These are phyloP conservation scores for Condylostylus longicornis DNA, from an alignment of 1,140 invertebrate species.

Conservation along the genomic window DNA sequence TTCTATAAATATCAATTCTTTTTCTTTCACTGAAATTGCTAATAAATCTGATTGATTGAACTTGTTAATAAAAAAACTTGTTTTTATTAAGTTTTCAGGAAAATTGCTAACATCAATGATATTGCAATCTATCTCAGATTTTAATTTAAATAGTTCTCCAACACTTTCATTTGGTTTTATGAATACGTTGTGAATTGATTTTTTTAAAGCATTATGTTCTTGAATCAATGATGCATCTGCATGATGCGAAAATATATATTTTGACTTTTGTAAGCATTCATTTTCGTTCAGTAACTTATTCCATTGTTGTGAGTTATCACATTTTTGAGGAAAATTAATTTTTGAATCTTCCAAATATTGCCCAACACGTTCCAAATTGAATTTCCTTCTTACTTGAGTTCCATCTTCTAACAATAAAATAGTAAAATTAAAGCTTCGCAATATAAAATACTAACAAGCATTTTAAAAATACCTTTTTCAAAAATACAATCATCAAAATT, in stretches of 20 bases:
- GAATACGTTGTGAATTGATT: slow-evolving; percentile 53
- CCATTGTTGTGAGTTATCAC: slow-evolving; percentile 58
- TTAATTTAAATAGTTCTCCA: slow-evolving; percentile 41
- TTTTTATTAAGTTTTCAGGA: slow-evolving; percentile 19
- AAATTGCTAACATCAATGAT: slow-evolving; percentile 33
- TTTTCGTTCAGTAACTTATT: slow-evolving; percentile 57
- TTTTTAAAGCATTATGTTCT: slow-evolving; percentile 56
- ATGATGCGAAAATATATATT: slow-evolving; percentile 57
- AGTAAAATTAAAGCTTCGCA: not conserved
- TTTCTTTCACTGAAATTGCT: slow-evolving; percentile 16
- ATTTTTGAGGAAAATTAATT: slow-evolving; percentile 43
- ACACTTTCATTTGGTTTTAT: slow-evolving; percentile 48
- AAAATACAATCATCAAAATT: slow-evolving; percentile 53
- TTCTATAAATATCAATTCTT: slow-evolving; percentile 22
- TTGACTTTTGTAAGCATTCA: slow-evolving; percentile 49
- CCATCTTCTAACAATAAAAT: slow-evolving; percentile 9
- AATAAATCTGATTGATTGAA: slow-evolving; percentile 16
- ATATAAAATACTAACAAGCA: not conserved
- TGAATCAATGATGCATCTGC: slow-evolving; percentile 67
- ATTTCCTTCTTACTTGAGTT: slow-evolving; percentile 42
- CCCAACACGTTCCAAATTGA: slow-evolving; percentile 77
- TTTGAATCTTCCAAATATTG: slow-evolving; percentile 65
- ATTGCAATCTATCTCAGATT: slow-evolving; percentile 22
- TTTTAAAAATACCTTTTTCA: slow-evolving; percentile 12
- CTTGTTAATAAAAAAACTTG: slow-evolving; percentile 21